A percentile compares a stretch with the other conserved stretches of the same genome.
phyloP scores from a whole-genome alignment of 30 jellyfish, hydroid and myxozoan genomes.

The Sanderia malayensis region DNA sequence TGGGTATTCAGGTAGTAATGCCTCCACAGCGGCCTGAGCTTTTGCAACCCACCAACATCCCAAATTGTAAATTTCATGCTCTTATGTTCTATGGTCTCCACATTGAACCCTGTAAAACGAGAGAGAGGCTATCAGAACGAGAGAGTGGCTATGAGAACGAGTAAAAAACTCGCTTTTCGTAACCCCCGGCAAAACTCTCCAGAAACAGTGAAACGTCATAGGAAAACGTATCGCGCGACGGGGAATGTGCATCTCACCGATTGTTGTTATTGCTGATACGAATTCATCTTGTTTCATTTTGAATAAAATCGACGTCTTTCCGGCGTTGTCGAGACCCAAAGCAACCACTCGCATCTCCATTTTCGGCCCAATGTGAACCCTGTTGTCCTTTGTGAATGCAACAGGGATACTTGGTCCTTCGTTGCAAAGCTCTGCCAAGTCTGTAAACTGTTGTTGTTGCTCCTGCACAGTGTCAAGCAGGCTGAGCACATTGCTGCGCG shows the following conservation, averaged over 20 bases:
- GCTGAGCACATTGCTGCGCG: slow-evolving; percentile 70
- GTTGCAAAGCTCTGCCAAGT: slow-evolving; percentile 81
- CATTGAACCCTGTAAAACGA: slow-evolving; percentile 81
- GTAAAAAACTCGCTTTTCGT: no score
- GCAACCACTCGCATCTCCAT: slow-evolving; percentile 98
- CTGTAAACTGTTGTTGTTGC: slow-evolving; percentile 79
- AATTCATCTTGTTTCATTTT: slow-evolving; percentile 90
- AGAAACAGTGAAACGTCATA: no score
- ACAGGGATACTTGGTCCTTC: slow-evolving; percentile 90
- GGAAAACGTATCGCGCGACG: no score
- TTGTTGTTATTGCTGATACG: slow-evolving; percentile 91
- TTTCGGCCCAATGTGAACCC: slow-evolving; percentile 98
- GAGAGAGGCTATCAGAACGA: no score
- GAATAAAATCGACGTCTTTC: slow-evolving; percentile 91
- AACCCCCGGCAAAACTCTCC: no score
- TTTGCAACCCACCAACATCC: slow-evolving; percentile 98
- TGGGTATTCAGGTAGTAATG: slow-evolving; percentile 91
- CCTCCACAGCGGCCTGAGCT: slow-evolving; percentile 93
- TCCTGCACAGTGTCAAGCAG: slow-evolving; percentile 89
- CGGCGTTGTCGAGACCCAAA: slow-evolving; percentile 94
- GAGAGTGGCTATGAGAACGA: no score
- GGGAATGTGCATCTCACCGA: slow-evolving; percentile 68
- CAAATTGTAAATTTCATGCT: slow-evolving; percentile 86
- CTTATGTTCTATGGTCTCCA: slow-evolving; percentile 89
- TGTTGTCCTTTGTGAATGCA: slow-evolving; percentile 92